Evolutionary conservation across 2,113 vertebrate genomes (phyloP).

Genomic region (Amblyopsis rosae): DNA sequence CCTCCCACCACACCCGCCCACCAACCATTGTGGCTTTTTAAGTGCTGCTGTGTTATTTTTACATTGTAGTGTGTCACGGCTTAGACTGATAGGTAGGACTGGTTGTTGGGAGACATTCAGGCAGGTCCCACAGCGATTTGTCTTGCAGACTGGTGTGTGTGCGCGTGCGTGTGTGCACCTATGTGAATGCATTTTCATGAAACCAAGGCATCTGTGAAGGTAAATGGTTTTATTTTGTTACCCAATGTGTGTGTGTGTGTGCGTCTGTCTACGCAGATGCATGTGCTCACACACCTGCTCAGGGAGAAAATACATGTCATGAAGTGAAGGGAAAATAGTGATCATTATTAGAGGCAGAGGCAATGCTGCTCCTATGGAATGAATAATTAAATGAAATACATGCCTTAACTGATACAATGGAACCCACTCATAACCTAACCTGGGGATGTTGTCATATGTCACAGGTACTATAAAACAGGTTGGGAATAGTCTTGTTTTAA

Average conservation of each 20-base stretch:
- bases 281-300: slow-evolving; percentile 1
- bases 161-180: no score
- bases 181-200: no score
- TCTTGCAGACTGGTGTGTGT: slow-evolving; percentile 24
- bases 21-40: slow-evolving; percentile 49
- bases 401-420: no score
- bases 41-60: slow-evolving; percentile 67
- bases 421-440: no score
- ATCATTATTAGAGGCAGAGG: no score
- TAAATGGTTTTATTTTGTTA: no score
- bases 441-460: no score
- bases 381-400: no score
- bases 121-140: slow-evolving; percentile 59
- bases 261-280: slow-evolving; percentile 17
- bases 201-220: no score
- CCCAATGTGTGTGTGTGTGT: slow-evolving; percentile 24
- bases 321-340: neutral
- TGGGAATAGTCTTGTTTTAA: no score
- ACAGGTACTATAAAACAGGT: no score
- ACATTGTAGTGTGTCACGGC: slow-evolving; percentile 55
- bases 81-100: slow-evolving; percentile 52
- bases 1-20: slow-evolving; percentile 33
- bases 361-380: no score
- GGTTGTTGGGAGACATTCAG: slow-evolving; percentile 47
- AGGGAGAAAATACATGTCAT: slow-evolving; percentile 4